These are phyloP conservation scores for Psittacula derbiana DNA, from an alignment of 2,797 vertebrate genomes.

Conservation along the genomic window DNA sequence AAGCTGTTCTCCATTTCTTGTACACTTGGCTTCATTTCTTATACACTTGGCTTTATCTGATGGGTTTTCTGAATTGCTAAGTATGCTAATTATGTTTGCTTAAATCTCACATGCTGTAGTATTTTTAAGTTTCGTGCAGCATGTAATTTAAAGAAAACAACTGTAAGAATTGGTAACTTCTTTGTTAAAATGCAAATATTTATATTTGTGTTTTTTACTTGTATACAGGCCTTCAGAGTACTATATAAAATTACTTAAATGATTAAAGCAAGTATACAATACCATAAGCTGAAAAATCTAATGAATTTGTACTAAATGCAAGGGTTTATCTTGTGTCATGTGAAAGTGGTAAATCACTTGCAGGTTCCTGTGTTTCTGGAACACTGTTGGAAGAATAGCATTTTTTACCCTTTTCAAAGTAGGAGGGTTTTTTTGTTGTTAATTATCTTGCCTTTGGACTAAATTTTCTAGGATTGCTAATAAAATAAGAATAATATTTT, in stretches of 20 bases:
- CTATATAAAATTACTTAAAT: not conserved
- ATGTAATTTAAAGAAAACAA: not conserved
- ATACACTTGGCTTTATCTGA: not conserved
- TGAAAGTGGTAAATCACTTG: not conserved
- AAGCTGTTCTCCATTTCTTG: not conserved
- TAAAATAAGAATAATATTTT: not conserved
- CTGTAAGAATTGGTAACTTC: not conserved
- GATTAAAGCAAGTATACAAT: not conserved
- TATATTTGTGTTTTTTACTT: not conserved
- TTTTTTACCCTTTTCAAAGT: not conserved
- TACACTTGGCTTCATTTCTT: not conserved
- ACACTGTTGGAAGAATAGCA: not conserved
- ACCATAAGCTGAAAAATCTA: not conserved
- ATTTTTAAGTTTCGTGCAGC: not conserved
- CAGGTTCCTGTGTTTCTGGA: not conserved
- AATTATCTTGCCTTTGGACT: not conserved
- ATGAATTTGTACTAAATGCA: not conserved
- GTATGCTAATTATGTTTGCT: not conserved
- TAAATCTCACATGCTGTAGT: not conserved
- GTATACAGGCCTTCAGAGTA: not conserved
- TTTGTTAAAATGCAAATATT: not conserved
- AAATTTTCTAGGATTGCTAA: not conserved
- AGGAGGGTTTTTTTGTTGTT: not conserved
- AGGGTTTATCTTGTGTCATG: not conserved
- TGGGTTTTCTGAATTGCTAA: not conserved